Percentiles rank a stretch among this genome's conserved stretches.
These are phyloP conservation scores for Aphodius sticticus DNA, from an alignment of 2,888 invertebrate genomes.

Conservation along the genomic window DNA sequence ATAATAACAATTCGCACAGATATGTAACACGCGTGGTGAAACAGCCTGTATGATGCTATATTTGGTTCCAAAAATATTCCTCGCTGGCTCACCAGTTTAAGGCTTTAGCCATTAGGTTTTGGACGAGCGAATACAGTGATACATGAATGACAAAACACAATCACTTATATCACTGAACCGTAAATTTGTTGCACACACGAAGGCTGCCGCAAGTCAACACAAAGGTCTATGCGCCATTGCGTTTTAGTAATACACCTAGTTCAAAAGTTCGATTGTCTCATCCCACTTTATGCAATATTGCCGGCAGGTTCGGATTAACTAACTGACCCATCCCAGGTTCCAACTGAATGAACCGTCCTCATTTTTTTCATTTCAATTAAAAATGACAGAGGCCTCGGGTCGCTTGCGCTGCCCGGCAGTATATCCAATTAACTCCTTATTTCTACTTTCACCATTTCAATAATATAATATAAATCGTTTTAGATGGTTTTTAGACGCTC, in stretches of 20 bases:
- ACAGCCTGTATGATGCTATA: too few species aligned
- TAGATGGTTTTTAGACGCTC: too few species aligned
- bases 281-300: neutral
- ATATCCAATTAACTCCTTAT: neutral
- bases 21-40: too few species aligned
- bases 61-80: too few species aligned
- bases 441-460: neutral
- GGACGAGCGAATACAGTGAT: neutral
- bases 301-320: neutral
- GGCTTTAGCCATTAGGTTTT: neutral
- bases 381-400: neutral
- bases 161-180: constrained; percentile 4
- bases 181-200: neutral
- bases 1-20: too few species aligned
- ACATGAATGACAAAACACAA: neutral
- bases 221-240: neutral
- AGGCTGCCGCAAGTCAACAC: neutral
- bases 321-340: neutral
- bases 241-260: neutral
- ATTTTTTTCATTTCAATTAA: neutral
- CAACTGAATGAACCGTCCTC: neutral
- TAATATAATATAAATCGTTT: neutral
- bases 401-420: neutral
- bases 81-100: neutral
- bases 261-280: constrained; percentile 4